Conservation (phyloP, 2,888 invertebrate species). For the Tenthredo distinguenda region DNA sequence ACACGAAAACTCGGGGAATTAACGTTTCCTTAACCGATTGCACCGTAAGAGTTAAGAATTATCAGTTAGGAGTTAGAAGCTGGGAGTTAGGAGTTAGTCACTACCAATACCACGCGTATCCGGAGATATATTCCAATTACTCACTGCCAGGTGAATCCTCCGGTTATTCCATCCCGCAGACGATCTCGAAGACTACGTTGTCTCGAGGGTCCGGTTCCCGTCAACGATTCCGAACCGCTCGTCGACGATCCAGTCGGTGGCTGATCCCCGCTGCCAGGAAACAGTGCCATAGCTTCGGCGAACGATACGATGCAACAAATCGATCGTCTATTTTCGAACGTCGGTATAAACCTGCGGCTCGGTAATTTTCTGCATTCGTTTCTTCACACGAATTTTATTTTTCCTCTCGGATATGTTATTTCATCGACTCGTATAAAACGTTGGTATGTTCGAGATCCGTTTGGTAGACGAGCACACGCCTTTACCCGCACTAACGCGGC, state of each 20-base stretch:
- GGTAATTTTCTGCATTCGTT: conserved; percentile 5
- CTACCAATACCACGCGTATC: conserved; percentile 10
- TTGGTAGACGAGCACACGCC: neutral
- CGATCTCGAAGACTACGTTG: conserved; percentile 89
- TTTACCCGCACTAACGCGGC: neutral
- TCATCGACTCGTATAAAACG: neutral
- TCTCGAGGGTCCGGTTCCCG: conserved; percentile 81
- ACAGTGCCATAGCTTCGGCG: conserved; percentile 19
- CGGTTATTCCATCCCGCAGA: conserved; percentile 88
- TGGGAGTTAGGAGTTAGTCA: neutral
- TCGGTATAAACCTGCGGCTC: neutral
- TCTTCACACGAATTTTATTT: neutral
- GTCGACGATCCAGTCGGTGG: conserved; percentile 37
- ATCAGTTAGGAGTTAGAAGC: too few species aligned
- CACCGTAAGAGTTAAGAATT: too few species aligned
- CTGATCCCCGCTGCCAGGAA: conserved; percentile 40
- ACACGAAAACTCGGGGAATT: neutral
- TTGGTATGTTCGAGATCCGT: neutral
- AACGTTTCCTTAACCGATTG: neutral
- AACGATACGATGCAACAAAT: neutral
- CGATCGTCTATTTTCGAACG: neutral
- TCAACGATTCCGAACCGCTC: conserved; percentile 62
- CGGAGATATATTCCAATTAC: conserved; percentile 74
- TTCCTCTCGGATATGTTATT: neutral
- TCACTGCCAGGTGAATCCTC: conserved; percentile 91